Evolutionary conservation across 2,888 invertebrate genomes (phyloP).

Genomic region (Mechanitis mazaeus): DNA sequence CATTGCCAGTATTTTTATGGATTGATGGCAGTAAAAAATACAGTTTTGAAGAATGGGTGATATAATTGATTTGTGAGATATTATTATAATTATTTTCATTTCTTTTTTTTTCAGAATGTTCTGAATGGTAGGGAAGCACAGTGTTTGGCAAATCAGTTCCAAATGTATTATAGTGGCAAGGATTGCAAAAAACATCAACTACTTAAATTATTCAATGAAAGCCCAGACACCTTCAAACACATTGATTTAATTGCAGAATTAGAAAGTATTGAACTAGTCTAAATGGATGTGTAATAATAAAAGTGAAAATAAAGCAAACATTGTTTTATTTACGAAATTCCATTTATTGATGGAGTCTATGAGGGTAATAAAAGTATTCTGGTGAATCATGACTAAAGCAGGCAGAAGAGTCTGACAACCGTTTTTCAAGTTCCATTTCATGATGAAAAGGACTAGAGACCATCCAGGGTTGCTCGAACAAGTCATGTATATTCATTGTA

Average conservation of each 20-base stretch:
- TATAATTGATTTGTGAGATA: too few species aligned
- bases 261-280: conserved; percentile 76
- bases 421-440: conserved; percentile 10
- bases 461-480: conserved; percentile 20
- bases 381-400: conserved; percentile 42
- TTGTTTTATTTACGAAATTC: conserved; percentile 10
- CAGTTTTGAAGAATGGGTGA: too few species aligned
- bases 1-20: too few species aligned
- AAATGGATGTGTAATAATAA: conserved; percentile 9
- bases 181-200: conserved; percentile 78
- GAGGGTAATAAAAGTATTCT: conserved; percentile 57
- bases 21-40: too few species aligned
- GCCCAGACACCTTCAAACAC: conserved; percentile 86
- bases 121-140: conserved; percentile 87
- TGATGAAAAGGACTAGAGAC: conserved; percentile 6
- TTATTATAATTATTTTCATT: too few species aligned
- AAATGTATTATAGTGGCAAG: conserved; percentile 86
- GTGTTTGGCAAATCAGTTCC: conserved; percentile 89
- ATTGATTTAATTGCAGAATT: conserved; percentile 87
- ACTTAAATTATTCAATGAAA: conserved; percentile 81
- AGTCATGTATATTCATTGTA: conserved; percentile 33
- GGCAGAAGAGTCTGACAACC: conserved; percentile 1
- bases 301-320: conserved; percentile 7
- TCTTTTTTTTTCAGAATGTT: conserved; percentile 69
- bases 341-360: conserved; percentile 49